Percentiles rank a stretch among this genome's conserved stretches.
phyloP scores from a whole-genome alignment of 1,140 invertebrate species.

The Aculops lycopersici region DNA sequence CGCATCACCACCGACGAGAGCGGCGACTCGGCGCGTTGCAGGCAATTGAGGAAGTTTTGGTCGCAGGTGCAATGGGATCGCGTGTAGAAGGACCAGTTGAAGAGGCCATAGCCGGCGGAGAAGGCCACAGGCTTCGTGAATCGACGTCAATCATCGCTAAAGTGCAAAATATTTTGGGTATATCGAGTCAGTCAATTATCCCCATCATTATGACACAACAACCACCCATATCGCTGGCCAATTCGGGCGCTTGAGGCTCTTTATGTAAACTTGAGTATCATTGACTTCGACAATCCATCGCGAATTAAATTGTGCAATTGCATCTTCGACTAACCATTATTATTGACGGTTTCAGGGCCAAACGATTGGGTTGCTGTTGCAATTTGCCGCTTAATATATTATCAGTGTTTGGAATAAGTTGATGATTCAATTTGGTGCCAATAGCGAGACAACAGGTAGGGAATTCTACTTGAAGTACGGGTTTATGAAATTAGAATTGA shows the following conservation, averaged over 20 bases:
- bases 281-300: slow-evolving; percentile 12
- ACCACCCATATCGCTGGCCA: slow-evolving; percentile 12
- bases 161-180: slow-evolving; percentile 11
- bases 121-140: too few relatives aligned
- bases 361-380: slow-evolving; percentile 11
- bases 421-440: slow-evolving; percentile 12
- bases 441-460: slow-evolving; percentile 9
- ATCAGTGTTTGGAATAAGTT: slow-evolving; percentile 12
- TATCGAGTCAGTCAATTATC: slow-evolving; percentile 12
- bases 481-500: slow-evolving; percentile 10
- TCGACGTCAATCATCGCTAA: slow-evolving; percentile 7
- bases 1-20: slow-evolving; percentile 40
- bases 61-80: slow-evolving; percentile 54
- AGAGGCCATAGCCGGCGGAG: slow-evolving; percentile 36
- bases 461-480: slow-evolving; percentile 11
- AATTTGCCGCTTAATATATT: slow-evolving; percentile 10
- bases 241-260: slow-evolving; percentile 10
- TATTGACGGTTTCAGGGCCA: slow-evolving; percentile 9
- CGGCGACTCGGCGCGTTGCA: slow-evolving; percentile 31
- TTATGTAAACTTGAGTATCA: slow-evolving; percentile 13
- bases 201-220: slow-evolving; percentile 11
- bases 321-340: slow-evolving; percentile 12
- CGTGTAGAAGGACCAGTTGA: slow-evolving; percentile 47
- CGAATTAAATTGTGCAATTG: slow-evolving; percentile 5
- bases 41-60: slow-evolving; percentile 37